Evolutionary conservation across 2,888 invertebrate species (phyloP).

Genomic region (Notodonta dromedarius): DNA sequence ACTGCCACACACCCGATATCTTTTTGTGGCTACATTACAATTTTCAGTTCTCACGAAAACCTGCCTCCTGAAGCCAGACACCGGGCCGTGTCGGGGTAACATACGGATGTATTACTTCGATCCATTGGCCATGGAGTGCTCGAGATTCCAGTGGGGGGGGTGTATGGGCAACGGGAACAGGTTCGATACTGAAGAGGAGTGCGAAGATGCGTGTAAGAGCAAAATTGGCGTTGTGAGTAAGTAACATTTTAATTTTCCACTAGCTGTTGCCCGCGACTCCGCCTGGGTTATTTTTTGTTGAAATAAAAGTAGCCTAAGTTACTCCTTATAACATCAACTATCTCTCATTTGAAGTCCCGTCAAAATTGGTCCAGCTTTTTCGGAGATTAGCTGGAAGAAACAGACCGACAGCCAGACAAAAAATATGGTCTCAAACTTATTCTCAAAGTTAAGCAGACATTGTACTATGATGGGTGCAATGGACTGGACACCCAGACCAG

Average conservation of each 20-base stretch:
- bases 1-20: not conserved
- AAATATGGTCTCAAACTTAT: too few species aligned
- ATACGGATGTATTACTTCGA: slow-evolving; percentile 63
- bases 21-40: not conserved
- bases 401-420: too few species aligned
- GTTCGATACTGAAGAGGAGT: slow-evolving; percentile 50
- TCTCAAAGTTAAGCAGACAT: too few species aligned
- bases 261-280: too few species aligned
- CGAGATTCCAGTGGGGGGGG: slow-evolving; percentile 67
- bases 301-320: too few species aligned
- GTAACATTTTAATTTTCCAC: slow-evolving; percentile 27
- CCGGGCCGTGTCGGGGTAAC: slow-evolving; percentile 65
- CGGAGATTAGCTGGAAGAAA: too few species aligned
- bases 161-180: slow-evolving; percentile 77
- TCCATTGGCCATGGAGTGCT: slow-evolving; percentile 42
- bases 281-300: too few species aligned
- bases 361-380: too few species aligned
- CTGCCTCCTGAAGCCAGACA: slow-evolving; percentile 60
- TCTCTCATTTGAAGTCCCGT: too few species aligned
- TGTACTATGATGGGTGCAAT: too few species aligned
- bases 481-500: too few species aligned
- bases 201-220: slow-evolving; percentile 50
- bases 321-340: too few species aligned
- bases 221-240: slow-evolving; percentile 45
- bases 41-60: slow-evolving; percentile 60